A percentile compares a stretch with the other conserved stretches of the same genome.
phyloP scores from a whole-genome alignment of 2,888 invertebrate species.

The Heliconius sara region DNA sequence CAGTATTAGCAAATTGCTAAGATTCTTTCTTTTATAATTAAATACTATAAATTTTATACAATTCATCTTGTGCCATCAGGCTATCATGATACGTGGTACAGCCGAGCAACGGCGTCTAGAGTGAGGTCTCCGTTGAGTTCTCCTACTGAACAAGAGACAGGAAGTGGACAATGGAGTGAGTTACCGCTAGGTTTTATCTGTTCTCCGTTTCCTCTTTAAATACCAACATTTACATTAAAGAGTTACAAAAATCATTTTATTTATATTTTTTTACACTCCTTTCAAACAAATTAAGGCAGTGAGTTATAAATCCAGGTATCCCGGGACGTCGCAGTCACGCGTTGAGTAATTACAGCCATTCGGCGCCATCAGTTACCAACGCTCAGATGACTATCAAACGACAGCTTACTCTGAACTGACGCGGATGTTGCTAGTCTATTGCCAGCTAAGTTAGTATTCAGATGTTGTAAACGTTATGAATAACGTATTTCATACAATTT shows the following conservation, averaged over 20 bases:
- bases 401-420: constrained; percentile 13
- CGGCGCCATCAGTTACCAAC: constrained; percentile 39
- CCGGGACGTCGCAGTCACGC: constrained; percentile 38
- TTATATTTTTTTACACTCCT: not conserved
- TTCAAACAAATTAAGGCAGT: constrained; percentile 30
- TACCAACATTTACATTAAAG: not conserved
- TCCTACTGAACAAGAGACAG: too few species aligned
- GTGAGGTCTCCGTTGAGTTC: too few species aligned
- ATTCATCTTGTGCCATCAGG: too few species aligned
- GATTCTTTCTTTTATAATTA: too few species aligned
- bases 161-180: too few species aligned
- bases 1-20: too few species aligned
- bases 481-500: too few species aligned
- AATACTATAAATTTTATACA: too few species aligned
- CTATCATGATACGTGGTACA: too few species aligned
- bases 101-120: too few species aligned
- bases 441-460: not conserved
- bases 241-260: not conserved
- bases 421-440: constrained; percentile 15
- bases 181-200: too few species aligned
- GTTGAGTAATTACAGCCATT: constrained; percentile 43
- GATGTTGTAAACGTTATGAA: not conserved
- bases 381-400: constrained; percentile 31
- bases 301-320: constrained; percentile 46
- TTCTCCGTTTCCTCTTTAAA: not conserved